Conservation (phyloP, 2,113 vertebrate genomes). For the Marmota flaviventris region DNA sequence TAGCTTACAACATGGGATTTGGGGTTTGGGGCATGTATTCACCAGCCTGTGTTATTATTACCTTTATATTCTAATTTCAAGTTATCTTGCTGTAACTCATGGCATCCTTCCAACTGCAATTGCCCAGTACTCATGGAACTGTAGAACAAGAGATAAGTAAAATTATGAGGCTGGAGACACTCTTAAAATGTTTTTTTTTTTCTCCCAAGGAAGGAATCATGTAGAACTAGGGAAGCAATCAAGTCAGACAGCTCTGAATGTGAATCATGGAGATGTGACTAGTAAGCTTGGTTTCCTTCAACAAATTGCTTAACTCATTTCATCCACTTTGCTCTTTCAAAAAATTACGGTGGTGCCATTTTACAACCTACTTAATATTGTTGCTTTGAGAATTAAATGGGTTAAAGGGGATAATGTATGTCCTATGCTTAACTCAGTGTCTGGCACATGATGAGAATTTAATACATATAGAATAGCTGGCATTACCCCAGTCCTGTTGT, state of each 20-base stretch:
- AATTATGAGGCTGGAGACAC: neutral
- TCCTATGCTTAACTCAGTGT: neutral
- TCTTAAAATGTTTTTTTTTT: neutral
- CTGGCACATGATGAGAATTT: neutral
- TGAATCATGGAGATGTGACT: neutral
- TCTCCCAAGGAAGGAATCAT: neutral
- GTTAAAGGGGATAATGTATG: neutral
- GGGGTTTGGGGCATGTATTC: neutral
- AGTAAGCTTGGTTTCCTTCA: neutral
- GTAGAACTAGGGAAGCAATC: neutral
- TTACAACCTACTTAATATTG: neutral
- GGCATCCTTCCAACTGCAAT: neutral
- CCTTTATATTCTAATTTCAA: neutral
- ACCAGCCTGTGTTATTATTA: neutral
- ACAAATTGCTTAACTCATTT: neutral
- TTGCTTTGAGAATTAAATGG: conserved; percentile 38
- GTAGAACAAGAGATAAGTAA: neutral
- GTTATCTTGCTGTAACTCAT: neutral
- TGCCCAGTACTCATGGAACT: neutral
- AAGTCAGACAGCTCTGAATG: neutral
- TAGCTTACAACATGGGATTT: neutral
- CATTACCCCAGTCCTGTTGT: neutral
- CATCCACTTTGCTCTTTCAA: neutral
- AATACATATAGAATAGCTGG: neutral
- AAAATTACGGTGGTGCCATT: neutral